phyloP scores from a whole-genome alignment of 1,140 invertebrate species.

The Metaphire vulgaris region DNA sequence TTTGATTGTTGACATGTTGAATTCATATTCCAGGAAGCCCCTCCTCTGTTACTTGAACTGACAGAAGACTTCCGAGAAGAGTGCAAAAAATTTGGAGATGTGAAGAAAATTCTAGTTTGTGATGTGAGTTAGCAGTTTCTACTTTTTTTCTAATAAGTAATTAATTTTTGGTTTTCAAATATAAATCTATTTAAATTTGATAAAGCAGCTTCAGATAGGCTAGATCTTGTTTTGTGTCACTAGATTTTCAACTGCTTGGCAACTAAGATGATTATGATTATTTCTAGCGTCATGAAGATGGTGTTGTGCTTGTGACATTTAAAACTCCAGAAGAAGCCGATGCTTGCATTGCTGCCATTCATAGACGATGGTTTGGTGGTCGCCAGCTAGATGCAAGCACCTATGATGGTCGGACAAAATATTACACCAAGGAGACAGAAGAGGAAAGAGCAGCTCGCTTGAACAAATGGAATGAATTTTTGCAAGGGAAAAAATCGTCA shows the following conservation, averaged over 20 bases:
- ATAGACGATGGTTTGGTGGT: slow-evolving; percentile 61
- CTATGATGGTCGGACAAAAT: slow-evolving; percentile 95
- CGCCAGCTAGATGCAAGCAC: slow-evolving; percentile 70
- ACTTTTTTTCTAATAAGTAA: too few species aligned
- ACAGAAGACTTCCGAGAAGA: slow-evolving; percentile 83
- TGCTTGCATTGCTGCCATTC: slow-evolving; percentile 74
- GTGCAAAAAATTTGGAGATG: slow-evolving; percentile 82
- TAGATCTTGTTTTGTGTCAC: too few species aligned
- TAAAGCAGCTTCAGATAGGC: too few species aligned
- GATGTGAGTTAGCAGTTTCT: slow-evolving; percentile 71
- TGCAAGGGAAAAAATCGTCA: slow-evolving; percentile 37
- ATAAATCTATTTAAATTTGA: too few species aligned
- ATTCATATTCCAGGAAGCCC: slow-evolving; percentile 59
- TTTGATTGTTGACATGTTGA: too few species aligned
- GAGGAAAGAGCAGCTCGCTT: slow-evolving; percentile 73
- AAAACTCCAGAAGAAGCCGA: slow-evolving; percentile 83
- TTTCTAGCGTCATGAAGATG: slow-evolving; percentile 69
- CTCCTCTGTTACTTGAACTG: slow-evolving; percentile 79
- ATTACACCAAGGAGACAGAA: slow-evolving; percentile 83
- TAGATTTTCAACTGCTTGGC: too few species aligned
- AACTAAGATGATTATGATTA: too few species aligned
- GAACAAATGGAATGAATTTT: slow-evolving; percentile 78
- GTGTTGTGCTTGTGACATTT: slow-evolving; percentile 86
- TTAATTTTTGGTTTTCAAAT: too few species aligned
- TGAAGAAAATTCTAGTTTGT: slow-evolving; percentile 84